Percentiles rank a stretch among this genome's conserved stretches.
phyloP scores from a whole-genome alignment of 2,888 invertebrate genomes.

The Heliothis peltigera region DNA sequence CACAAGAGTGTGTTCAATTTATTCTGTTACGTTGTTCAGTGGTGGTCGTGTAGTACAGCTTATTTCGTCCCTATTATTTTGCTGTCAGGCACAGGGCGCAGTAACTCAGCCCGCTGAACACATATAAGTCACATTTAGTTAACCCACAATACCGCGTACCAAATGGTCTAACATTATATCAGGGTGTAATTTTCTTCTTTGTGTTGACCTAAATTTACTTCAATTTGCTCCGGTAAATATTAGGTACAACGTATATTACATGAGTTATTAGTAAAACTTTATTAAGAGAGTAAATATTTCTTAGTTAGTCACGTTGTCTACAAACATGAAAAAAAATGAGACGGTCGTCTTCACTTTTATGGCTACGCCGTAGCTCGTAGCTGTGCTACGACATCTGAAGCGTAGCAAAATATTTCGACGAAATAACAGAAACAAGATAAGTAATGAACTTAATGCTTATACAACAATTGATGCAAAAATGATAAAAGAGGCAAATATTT shows the following conservation, averaged over 20 bases:
- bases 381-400: background rate
- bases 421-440: too few relatives aligned
- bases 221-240: constrained; percentile 22
- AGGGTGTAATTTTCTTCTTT: constrained; percentile 28
- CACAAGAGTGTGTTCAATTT: constrained; percentile 43
- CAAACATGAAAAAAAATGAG: too few relatives aligned
- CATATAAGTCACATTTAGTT: constrained; percentile 51
- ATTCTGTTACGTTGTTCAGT: constrained; percentile 26
- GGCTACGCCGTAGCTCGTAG: background rate
- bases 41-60: constrained; percentile 50
- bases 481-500: constrained; percentile 36
- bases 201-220: constrained; percentile 33
- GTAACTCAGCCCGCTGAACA: constrained; percentile 60
- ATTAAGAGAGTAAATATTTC: constrained; percentile 18
- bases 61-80: constrained; percentile 66
- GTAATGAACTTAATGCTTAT: too few relatives aligned
- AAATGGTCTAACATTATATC: constrained; percentile 36
- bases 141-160: constrained; percentile 38
- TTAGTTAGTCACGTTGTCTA: constrained; percentile 1
- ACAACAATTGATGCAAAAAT: too few relatives aligned
- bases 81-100: constrained; percentile 67
- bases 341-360: too few relatives aligned
- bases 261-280: constrained; percentile 23
- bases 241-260: constrained; percentile 21
- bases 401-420: constrained; percentile 1